Conservation (phyloP, 2,113 vertebrate genomes). For the Haemorhous mexicanus region DNA sequence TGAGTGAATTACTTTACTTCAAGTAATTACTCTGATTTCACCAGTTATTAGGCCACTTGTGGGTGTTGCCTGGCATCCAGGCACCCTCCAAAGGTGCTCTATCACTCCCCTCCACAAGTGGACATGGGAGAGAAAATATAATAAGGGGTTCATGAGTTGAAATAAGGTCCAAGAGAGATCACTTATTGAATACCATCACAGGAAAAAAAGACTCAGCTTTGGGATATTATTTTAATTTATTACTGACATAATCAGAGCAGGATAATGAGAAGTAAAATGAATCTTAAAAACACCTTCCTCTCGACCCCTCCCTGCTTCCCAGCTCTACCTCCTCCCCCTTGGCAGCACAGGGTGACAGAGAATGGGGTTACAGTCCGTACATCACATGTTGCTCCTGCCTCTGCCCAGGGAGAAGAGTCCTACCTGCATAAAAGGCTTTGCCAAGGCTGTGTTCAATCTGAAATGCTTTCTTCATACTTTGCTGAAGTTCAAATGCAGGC, state of each 20-base stretch:
- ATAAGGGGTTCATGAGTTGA: not conserved
- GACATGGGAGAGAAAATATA: not conserved
- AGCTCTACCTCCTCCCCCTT: not conserved
- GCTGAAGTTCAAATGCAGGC: not conserved
- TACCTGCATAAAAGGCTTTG: not conserved
- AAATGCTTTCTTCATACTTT: not conserved
- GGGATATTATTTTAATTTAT: not conserved
- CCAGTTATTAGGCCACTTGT: not conserved
- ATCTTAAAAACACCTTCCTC: not conserved
- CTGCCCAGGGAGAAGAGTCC: not conserved
- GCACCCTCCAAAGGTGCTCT: not conserved
- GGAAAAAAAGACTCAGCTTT: not conserved
- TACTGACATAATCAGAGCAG: not conserved
- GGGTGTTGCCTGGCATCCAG: not conserved
- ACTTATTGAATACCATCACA: not conserved
- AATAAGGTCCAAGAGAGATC: not conserved
- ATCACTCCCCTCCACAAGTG: not conserved
- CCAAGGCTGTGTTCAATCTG: not conserved
- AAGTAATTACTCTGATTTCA: not conserved
- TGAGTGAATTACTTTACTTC: not conserved
- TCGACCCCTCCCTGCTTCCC: not conserved
- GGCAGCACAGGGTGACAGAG: not conserved
- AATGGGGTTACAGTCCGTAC: not conserved
- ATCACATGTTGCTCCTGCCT: fast-evolving
- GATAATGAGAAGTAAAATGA: not conserved